A percentile compares a stretch with the other conserved stretches of the same genome.
phyloP scores from a whole-genome alignment of 2,797 vertebrate genomes.

The Lutjanus argentimaculatus region DNA sequence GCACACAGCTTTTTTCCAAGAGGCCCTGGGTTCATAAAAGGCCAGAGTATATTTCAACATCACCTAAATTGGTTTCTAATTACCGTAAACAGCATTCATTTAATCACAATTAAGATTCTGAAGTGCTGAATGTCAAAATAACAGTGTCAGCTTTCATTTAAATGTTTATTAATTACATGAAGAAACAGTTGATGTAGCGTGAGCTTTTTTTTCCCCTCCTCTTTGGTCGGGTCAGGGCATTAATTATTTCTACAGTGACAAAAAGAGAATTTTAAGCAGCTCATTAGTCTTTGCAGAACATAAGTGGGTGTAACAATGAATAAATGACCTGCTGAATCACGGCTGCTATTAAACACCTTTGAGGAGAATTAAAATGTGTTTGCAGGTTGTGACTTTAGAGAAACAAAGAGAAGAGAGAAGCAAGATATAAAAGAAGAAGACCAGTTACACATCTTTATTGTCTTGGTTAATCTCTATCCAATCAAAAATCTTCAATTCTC shows the following conservation, averaged over 20 bases:
- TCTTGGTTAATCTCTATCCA: not conserved
- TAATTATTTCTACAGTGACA: conserved; percentile 45
- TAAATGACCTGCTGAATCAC: conserved; percentile 18
- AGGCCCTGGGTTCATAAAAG: not conserved
- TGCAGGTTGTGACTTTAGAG: conserved; percentile 2
- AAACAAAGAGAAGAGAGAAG: not conserved
- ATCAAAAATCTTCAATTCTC: not conserved
- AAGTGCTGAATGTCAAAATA: conserved; percentile 25
- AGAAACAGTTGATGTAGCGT: conserved; percentile 26
- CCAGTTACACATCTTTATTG: not conserved
- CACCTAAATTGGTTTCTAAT: conserved; percentile 17
- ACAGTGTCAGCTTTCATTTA: conserved; percentile 37
- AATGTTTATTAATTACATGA: conserved; percentile 42
- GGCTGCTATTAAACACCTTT: not conserved
- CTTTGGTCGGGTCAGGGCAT: conserved; percentile 32
- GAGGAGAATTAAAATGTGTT: conserved; percentile 22
- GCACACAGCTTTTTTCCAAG: not conserved
- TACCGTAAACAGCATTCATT: not conserved
- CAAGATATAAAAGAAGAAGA: not conserved
- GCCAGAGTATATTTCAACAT: conserved; percentile 9
- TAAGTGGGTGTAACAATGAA: conserved; percentile 18
- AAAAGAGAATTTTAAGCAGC: conserved; percentile 60
- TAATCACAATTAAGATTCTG: conserved; percentile 22
- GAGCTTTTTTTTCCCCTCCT: not conserved
- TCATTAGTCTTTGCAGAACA: conserved; percentile 51